These are phyloP conservation scores for Protonemura montana DNA, from an alignment of 2,888 invertebrate genomes.

Conservation along the genomic window DNA sequence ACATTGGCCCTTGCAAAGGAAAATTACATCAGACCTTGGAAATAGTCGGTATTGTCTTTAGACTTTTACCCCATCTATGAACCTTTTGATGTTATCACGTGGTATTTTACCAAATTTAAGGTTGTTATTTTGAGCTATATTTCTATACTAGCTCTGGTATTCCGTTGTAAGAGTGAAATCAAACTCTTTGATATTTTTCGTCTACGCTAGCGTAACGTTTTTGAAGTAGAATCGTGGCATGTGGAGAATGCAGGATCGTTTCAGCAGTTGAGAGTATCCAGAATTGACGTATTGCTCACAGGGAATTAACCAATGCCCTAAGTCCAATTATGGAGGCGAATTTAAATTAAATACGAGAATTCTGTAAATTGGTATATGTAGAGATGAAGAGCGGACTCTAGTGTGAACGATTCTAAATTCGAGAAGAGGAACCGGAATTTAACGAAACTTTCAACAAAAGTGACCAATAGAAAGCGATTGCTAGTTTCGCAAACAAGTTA, in stretches of 20 bases:
- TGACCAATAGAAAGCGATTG: background rate
- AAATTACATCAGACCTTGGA: background rate
- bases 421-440: constrained; percentile 4
- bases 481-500: constrained; percentile 14
- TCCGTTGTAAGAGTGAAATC: background rate
- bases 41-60: background rate
- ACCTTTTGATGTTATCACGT: background rate
- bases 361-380: background rate
- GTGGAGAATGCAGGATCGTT: background rate
- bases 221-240: constrained; percentile 2
- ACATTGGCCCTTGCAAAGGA: background rate
- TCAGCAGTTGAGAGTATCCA: background rate
- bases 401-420: constrained; percentile 19
- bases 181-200: constrained; percentile 25
- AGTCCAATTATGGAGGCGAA: constrained; percentile 28
- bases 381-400: background rate
- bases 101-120: background rate
- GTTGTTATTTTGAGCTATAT: background rate
- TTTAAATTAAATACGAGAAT: constrained; percentile 30
- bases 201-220: background rate
- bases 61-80: background rate
- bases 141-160: background rate
- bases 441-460: background rate
- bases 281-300: background rate
- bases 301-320: constrained; percentile 31